These are phyloP conservation scores for Kryptolebias ocellatus DNA, from an alignment of 2,797 vertebrate species.

Conservation along the genomic window DNA sequence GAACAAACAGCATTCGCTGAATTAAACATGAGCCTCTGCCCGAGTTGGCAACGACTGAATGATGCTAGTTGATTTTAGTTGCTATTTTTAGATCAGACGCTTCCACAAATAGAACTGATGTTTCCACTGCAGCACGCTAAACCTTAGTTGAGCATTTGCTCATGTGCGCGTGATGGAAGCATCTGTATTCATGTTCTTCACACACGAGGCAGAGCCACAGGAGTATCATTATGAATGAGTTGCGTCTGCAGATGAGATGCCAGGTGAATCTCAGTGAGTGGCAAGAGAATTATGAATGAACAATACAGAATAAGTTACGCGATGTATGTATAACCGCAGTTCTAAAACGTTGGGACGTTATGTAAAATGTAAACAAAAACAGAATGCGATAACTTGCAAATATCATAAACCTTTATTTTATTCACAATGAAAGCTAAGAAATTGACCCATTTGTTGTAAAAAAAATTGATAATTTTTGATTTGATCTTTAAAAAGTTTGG, in stretches of 20 bases:
- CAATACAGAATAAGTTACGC: no score
- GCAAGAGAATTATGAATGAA: conserved; percentile 48
- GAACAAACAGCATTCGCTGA: conserved; percentile 60
- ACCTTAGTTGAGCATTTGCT: conserved; percentile 44
- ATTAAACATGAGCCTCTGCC: conserved; percentile 75
- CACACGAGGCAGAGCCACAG: conserved; percentile 31
- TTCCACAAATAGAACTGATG: conserved; percentile 64
- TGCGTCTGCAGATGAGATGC: not conserved
- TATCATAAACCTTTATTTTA: no score
- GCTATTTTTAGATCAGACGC: conserved; percentile 60
- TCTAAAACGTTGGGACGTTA: no score
- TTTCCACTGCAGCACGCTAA: conserved; percentile 52
- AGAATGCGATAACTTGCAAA: no score
- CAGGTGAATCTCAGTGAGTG: conserved; percentile 48
- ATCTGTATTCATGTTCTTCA: conserved; percentile 34
- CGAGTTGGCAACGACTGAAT: conserved; percentile 60
- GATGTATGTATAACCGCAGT: no score
- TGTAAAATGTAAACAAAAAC: no score
- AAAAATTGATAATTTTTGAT: no score
- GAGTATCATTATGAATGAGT: conserved; percentile 58
- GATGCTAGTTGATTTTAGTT: conserved; percentile 49
- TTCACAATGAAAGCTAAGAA: no score
- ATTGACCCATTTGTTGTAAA: no score
- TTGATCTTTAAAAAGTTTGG: no score
- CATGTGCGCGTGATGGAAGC: conserved; percentile 16